Conservation (phyloP, 2,797 vertebrate genomes). For the Heliangelus exortis region DNA sequence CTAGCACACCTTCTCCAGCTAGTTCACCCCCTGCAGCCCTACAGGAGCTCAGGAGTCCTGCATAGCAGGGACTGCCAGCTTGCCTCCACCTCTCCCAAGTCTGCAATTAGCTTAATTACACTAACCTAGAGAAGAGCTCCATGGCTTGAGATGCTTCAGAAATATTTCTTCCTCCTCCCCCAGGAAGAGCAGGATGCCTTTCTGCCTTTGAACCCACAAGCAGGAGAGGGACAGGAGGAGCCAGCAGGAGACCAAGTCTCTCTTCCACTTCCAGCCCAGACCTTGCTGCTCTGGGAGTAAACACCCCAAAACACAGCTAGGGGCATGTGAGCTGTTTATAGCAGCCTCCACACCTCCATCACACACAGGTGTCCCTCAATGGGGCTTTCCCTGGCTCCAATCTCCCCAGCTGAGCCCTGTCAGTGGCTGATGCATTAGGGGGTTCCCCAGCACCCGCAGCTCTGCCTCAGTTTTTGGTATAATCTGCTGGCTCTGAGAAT, state of each 20-base stretch:
- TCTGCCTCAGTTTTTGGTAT: background rate
- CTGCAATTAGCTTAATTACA: background rate
- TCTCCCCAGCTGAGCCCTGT: background rate
- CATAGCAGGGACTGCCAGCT: background rate
- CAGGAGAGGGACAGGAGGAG: background rate
- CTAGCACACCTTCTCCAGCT: background rate
- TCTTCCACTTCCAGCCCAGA: background rate
- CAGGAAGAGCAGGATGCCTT: background rate
- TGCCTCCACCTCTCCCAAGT: background rate
- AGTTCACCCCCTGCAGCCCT: background rate
- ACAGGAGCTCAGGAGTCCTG: background rate
- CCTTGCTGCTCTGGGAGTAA: background rate
- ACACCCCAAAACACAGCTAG: too few relatives aligned
- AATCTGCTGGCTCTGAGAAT: background rate
- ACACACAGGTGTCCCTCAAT: background rate
- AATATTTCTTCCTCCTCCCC: background rate
- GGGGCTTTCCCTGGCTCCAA: background rate
- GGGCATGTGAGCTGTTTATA: background rate
- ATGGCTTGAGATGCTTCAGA: background rate
- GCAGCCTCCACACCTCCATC: background rate
- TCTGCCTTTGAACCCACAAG: background rate
- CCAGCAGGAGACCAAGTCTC: rapidly evolving
- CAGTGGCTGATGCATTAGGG: background rate
- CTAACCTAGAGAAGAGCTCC: background rate
- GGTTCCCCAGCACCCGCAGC: background rate